Percentiles rank a stretch among this genome's conserved stretches.
These are phyloP conservation scores for Bombus pyrosoma DNA, from an alignment of 1,140 invertebrate genomes.

Conservation along the genomic window DNA sequence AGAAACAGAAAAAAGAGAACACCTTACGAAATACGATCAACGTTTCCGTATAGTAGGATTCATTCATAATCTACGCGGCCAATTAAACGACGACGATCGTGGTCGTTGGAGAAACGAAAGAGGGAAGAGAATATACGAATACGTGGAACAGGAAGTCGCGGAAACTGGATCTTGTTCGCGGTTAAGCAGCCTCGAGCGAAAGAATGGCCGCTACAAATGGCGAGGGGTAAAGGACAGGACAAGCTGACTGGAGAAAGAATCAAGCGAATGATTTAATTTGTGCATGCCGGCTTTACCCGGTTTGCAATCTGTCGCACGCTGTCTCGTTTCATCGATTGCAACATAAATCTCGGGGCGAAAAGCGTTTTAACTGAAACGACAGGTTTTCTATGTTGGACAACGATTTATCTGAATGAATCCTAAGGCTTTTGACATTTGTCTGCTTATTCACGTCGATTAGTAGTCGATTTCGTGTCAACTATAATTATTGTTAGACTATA, in stretches of 20 bases:
- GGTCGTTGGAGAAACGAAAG: no score
- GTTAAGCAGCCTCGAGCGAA: conserved; percentile 19
- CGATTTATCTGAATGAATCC: background rate
- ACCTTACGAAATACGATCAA: conserved; percentile 20
- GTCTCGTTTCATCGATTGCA: conserved; percentile 29
- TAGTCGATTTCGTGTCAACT: background rate
- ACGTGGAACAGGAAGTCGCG: conserved; percentile 38
- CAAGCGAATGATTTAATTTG: conserved; percentile 40
- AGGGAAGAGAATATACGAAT: background rate
- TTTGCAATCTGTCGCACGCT: conserved; percentile 18
- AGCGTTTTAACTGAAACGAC: background rate
- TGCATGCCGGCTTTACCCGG: background rate
- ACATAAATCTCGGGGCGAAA: conserved; percentile 22
- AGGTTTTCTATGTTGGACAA: background rate
- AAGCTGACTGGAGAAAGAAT: conserved; percentile 2
- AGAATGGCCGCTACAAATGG: conserved; percentile 16
- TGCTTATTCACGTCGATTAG: background rate
- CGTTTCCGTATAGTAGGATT: conserved; percentile 1
- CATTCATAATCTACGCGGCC: conserved; percentile 22
- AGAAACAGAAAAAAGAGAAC: background rate
- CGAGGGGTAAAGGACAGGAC: background rate
- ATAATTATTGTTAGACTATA: background rate
- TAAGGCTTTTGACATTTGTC: background rate
- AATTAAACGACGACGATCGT: background rate
- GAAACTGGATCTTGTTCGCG: conserved; percentile 45